Conservation (phyloP, 1,140 invertebrate genomes). For the Hesperophylax magnus region DNA sequence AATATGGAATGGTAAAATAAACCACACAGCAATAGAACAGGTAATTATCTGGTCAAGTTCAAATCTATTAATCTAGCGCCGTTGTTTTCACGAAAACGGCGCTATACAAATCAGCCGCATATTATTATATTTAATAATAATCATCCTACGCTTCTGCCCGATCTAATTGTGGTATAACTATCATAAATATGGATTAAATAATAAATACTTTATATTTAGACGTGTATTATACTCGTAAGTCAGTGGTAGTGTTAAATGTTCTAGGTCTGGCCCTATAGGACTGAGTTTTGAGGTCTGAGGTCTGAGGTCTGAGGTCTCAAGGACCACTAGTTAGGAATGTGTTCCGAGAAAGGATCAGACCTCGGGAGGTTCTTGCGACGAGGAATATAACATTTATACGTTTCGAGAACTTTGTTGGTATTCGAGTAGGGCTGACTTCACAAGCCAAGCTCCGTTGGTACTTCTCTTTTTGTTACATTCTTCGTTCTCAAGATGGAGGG, state of each 20-base stretch:
- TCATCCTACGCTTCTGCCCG: no score
- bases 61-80: no score
- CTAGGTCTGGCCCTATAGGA: neutral
- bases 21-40: no score
- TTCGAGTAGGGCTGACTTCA: slow-evolving; percentile 40
- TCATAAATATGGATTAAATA: neutral
- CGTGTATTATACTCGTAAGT: no score
- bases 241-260: neutral
- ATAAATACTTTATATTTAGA: no score
- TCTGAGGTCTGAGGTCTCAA: neutral
- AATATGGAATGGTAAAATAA: neutral
- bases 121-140: no score
- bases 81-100: no score
- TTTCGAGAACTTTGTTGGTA: slow-evolving; percentile 49
- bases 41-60: no score
- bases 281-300: no score
- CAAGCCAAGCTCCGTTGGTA: neutral
- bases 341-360: slow-evolving; percentile 53
- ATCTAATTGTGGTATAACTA: neutral
- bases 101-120: no score
- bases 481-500: no score
- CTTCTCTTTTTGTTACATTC: neutral
- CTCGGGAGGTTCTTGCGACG: slow-evolving; percentile 45
- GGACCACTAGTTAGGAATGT: slow-evolving; percentile 51
- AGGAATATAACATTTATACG: slow-evolving; percentile 53